phyloP scores from a whole-genome alignment of 2,888 invertebrate species.

The Flabesymbios commensalis region DNA sequence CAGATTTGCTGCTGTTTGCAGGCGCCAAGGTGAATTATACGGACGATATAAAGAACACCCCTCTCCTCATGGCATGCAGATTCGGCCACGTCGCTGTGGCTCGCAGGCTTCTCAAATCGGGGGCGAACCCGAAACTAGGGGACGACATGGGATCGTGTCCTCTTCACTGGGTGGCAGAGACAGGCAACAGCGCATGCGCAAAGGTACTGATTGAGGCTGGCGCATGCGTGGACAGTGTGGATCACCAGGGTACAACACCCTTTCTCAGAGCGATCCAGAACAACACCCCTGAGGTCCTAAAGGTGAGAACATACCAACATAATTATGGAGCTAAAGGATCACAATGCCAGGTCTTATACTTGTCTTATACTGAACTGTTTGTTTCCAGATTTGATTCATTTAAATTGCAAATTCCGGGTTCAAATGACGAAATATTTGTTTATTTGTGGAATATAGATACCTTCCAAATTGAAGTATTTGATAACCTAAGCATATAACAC shows the following conservation, averaged over 20 bases:
- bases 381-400: too few species aligned
- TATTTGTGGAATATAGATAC: too few species aligned
- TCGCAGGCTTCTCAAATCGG: conserved; percentile 1
- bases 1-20: conserved; percentile 7
- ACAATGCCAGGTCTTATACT: too few species aligned
- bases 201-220: conserved; percentile 5
- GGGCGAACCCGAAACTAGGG: conserved; percentile 9
- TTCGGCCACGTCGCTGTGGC: not conserved
- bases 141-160: conserved; percentile 11
- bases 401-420: too few species aligned
- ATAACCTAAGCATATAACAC: too few species aligned
- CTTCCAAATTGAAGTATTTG: too few species aligned
- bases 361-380: too few species aligned
- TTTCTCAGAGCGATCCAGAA: conserved; percentile 11
- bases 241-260: conserved; percentile 14
- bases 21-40: conserved; percentile 10
- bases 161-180: conserved; percentile 16
- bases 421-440: too few species aligned
- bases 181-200: not conserved
- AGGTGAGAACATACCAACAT: too few species aligned
- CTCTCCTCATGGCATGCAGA: conserved; percentile 16
- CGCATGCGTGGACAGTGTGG: conserved; percentile 11
- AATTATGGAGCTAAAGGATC: too few species aligned
- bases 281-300: conserved; percentile 1
- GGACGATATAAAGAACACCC: conserved; percentile 14